phyloP scores from a whole-genome alignment of 2,797 vertebrate genomes.

The Dicrostonyx torquatus region DNA sequence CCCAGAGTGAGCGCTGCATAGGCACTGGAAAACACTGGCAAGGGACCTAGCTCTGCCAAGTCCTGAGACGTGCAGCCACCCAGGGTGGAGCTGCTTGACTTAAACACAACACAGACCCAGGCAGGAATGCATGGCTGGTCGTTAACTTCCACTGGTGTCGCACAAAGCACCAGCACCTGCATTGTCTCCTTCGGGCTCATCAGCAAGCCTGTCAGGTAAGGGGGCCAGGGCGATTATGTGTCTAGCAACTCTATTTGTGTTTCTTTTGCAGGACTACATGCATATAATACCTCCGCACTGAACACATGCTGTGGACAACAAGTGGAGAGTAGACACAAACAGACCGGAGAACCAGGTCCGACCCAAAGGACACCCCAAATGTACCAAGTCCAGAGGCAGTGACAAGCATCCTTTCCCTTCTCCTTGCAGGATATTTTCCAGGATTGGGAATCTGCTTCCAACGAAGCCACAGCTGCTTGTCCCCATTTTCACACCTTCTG shows the following conservation, averaged over 20 bases:
- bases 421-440: not conserved
- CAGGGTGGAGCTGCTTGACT: not conserved
- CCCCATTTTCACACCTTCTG: not conserved
- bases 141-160: not conserved
- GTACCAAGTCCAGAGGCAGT: not conserved
- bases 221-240: not conserved
- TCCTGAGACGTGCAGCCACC: not conserved
- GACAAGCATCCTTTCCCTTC: not conserved
- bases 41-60: not conserved
- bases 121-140: not conserved
- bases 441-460: not conserved
- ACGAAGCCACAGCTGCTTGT: not conserved
- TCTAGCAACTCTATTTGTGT: not conserved
- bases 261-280: not conserved
- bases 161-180: not conserved
- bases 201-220: not conserved
- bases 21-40: conserved; percentile 7
- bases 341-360: not conserved
- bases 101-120: not conserved
- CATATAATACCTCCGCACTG: not conserved
- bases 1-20: not conserved
- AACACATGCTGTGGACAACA: accelerated
- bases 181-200: not conserved
- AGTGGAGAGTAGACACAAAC: not conserved
- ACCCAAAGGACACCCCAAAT: not conserved